Evolutionary conservation across 2,797 vertebrate species (phyloP).

Genomic region (Semotilus atromaculatus): DNA sequence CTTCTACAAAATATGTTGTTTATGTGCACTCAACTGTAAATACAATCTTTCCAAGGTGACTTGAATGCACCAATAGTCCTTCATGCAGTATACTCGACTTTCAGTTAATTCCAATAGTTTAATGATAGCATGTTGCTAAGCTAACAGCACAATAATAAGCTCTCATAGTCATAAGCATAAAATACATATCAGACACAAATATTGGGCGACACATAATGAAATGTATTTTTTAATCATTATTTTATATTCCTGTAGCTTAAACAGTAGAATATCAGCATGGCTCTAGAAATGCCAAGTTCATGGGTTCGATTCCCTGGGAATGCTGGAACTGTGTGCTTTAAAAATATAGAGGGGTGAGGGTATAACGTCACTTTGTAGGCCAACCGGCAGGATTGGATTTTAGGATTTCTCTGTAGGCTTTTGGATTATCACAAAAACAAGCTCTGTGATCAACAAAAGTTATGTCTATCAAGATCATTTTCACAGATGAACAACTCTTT

Average conservation of each 20-base stretch:
- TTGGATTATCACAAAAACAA: too few species aligned
- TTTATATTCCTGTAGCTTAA: not conserved
- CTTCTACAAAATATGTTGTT: not conserved
- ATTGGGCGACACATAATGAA: not conserved
- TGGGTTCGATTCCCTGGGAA: too few species aligned
- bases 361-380: too few species aligned
- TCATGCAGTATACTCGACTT: not conserved
- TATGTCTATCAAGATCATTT: too few species aligned
- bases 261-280: too few species aligned
- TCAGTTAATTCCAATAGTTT: not conserved
- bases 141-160: not conserved
- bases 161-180: not conserved
- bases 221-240: not conserved
- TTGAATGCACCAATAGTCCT: not conserved
- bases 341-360: too few species aligned
- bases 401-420: too few species aligned
- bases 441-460: too few species aligned
- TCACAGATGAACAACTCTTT: too few species aligned
- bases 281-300: too few species aligned
- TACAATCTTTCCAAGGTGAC: not conserved
- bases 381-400: too few species aligned
- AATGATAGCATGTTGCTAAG: not conserved
- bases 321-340: too few species aligned
- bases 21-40: not conserved
- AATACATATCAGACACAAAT: not conserved